Evolutionary conservation across 2,797 vertebrate species (phyloP).

Genomic region (Falco peregrinus): DNA sequence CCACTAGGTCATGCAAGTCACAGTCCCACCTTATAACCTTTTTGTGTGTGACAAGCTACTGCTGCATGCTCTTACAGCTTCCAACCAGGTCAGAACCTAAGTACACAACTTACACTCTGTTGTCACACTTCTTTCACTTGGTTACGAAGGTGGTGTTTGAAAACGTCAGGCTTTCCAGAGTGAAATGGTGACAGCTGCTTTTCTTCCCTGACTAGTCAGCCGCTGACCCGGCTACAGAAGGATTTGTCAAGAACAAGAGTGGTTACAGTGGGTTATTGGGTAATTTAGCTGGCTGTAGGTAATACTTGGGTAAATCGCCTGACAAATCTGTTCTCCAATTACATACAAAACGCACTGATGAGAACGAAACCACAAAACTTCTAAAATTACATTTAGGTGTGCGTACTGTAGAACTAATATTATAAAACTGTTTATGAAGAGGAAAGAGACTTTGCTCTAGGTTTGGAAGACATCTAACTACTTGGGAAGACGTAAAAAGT

Average conservation of each 20-base stretch:
- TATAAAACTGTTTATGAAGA: accelerated
- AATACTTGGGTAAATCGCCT: neutral
- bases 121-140: neutral
- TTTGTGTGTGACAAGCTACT: too few relatives aligned
- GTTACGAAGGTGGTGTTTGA: too few relatives aligned
- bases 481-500: neutral
- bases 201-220: neutral
- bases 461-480: neutral
- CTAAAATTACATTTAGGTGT: neutral
- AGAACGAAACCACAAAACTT: neutral
- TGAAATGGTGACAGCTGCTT: accelerated
- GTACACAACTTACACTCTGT: neutral
- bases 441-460: neutral
- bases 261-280: too few relatives aligned
- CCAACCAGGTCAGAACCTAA: neutral
- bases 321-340: neutral
- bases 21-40: neutral
- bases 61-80: neutral
- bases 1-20: neutral
- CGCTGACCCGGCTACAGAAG: accelerated
- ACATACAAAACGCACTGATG: neutral
- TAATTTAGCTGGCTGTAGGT: neutral
- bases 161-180: too few relatives aligned
- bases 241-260: neutral
- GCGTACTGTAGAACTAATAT: neutral